A percentile compares a stretch with the other conserved stretches of the same genome.
These are phyloP conservation scores for Hirtodrosophila confusa DNA, from an alignment of 2,888 invertebrate genomes.

Conservation along the genomic window DNA sequence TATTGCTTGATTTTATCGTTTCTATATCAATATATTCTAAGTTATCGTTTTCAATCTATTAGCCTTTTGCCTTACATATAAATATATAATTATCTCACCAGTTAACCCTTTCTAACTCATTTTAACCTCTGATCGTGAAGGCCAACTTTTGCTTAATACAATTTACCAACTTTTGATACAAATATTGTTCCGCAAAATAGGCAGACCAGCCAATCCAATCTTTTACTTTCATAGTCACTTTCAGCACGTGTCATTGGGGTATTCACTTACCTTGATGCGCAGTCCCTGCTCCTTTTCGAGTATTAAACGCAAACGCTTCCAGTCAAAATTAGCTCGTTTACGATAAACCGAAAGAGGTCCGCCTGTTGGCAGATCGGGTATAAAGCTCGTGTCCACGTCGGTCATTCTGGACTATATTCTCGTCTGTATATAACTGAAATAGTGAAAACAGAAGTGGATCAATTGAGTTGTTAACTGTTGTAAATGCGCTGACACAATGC, in stretches of 20 bases:
- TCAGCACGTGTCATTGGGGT: neutral
- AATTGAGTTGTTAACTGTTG: slow-evolving; percentile 15
- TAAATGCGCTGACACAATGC: neutral
- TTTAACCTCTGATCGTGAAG: no score
- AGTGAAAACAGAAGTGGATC: neutral
- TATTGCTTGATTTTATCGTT: no score
- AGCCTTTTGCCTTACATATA: no score
- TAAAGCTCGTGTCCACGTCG: slow-evolving; percentile 86
- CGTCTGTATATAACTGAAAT: slow-evolving; percentile 10
- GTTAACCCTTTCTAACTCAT: no score
- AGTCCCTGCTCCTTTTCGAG: slow-evolving; percentile 91
- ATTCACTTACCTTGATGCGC: slow-evolving; percentile 89
- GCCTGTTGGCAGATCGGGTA: slow-evolving; percentile 87
- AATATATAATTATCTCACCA: no score
- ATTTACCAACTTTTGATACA: no score
- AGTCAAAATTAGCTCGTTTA: slow-evolving; percentile 91
- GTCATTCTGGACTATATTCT: slow-evolving; percentile 42
- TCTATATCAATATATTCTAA: no score
- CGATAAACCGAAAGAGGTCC: slow-evolving; percentile 91
- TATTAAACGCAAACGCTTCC: slow-evolving; percentile 92
- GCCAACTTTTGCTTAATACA: no score
- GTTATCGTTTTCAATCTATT: no score
- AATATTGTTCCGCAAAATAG: no score
- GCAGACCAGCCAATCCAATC: no score
- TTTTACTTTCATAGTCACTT: no score